Evolutionary conservation across 1,140 invertebrate genomes (phyloP).

Genomic region (Acromyrmex echinatior): DNA sequence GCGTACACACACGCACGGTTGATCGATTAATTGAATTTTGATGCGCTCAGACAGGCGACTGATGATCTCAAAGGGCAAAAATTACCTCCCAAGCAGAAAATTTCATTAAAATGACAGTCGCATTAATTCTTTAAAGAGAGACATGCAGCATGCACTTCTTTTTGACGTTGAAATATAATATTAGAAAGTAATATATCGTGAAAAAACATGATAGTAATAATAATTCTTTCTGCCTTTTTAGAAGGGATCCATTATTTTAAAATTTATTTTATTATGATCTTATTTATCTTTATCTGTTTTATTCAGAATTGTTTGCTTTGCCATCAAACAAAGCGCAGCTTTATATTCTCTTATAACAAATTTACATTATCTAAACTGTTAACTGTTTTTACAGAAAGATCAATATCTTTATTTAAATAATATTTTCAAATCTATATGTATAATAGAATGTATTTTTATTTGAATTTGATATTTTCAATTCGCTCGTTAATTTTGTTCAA

Average conservation of each 20-base stretch:
- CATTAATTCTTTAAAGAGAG: background rate
- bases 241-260: background rate
- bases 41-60: background rate
- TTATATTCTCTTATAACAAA: background rate
- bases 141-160: background rate
- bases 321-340: background rate
- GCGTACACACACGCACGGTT: background rate
- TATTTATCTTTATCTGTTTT: background rate
- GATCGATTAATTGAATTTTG: constrained; percentile 62
- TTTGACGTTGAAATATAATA: background rate
- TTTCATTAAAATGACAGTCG: constrained; percentile 20
- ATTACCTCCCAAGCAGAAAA: background rate
- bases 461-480: background rate
- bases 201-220: constrained; percentile 12
- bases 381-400: background rate
- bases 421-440: background rate
- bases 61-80: constrained; percentile 41
- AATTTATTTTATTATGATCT: background rate
- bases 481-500: background rate
- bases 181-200: background rate
- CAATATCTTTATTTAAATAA: background rate
- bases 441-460: background rate
- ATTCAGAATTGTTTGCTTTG: background rate
- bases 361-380: background rate
- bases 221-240: background rate